Evolutionary conservation across 2,797 vertebrate genomes (phyloP), one percentile per base, ranked within the genome.

Genomic region (Epinephelus coioides): DNA sequence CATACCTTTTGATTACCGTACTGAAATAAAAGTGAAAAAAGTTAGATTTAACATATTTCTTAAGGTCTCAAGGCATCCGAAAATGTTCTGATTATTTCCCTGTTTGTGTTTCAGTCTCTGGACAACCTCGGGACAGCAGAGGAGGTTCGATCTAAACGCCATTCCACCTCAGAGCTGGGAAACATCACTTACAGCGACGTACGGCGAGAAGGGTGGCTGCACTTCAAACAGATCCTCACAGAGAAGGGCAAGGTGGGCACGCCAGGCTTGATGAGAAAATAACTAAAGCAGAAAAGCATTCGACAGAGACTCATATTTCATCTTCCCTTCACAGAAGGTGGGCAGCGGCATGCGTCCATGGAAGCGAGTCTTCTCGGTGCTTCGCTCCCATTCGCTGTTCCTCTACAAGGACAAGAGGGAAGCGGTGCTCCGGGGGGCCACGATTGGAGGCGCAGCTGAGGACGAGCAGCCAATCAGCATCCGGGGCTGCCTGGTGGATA

Each of bases 341-440:
- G 98, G 98, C 75, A 95, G 96, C 71, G 94, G 96, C 82, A 97
- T 99, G 95, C 97, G 98, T 81, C 98, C 97, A 18, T 99, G 98
- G 98, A 99, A 98, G 92, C 96, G 97, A 30, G 97, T 98, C 83
- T 99, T 96, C 85, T 97, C 97, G 5, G 96, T 97, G 87, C 95
- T 99, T 80, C 97, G 97, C 87, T 93, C 96, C 75, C 96, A 97
- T 92, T 97, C 95, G 59, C 96, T 99, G 86, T 98, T 96, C 93
- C 96, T 99, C 90, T 97, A 98, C 96, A 99, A 98, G 94, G 98
- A 99, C 94, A 97, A 98, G 93, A 95, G 98, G 94, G 98, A 99
- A 91, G 97, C 97, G 38, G 92, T 96, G 79, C 92, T 96, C 2
- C 96, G 94, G 43, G 96, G 96, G 47, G 94, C 96, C 66, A 94